phyloP scores from a whole-genome alignment of 2,113 vertebrate genomes.

The Pseudopipra pipra region DNA sequence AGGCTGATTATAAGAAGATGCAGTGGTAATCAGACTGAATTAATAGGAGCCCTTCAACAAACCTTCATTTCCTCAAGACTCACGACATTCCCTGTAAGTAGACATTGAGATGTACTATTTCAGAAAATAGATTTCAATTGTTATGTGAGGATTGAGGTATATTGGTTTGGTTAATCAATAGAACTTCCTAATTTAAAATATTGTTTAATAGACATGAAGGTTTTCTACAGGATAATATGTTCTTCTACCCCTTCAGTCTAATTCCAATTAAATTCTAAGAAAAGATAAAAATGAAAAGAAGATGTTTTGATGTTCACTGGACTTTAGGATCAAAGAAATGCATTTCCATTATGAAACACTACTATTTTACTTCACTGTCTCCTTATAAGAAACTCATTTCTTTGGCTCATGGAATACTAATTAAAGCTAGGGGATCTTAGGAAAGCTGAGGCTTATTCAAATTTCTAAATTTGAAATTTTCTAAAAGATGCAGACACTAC shows the following conservation, averaged over 20 bases:
- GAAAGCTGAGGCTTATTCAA: not conserved
- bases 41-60: slow-evolving; percentile 71
- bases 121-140: slow-evolving; percentile 48
- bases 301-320: not conserved
- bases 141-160: slow-evolving; percentile 21
- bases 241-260: not conserved
- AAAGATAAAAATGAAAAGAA: not conserved
- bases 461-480: slow-evolving; percentile 27
- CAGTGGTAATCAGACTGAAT: slow-evolving; percentile 74
- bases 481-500: not conserved
- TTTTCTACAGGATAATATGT: not conserved
- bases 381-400: not conserved
- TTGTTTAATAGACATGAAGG: not conserved
- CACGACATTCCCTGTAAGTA: slow-evolving; percentile 50
- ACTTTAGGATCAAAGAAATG: slow-evolving; percentile 15
- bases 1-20: slow-evolving; percentile 74
- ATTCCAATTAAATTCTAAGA: not conserved
- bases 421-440: not conserved
- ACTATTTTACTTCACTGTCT: slow-evolving; percentile 33
- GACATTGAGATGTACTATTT: slow-evolving; percentile 2
- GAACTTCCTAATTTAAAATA: slow-evolving; percentile 46
- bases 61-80: slow-evolving; percentile 66
- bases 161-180: slow-evolving; percentile 33
- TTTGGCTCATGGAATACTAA: not conserved
- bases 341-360: not conserved